These are phyloP conservation scores for Zeus faber DNA, from an alignment of 2,113 vertebrate species.

Conservation along the genomic window DNA sequence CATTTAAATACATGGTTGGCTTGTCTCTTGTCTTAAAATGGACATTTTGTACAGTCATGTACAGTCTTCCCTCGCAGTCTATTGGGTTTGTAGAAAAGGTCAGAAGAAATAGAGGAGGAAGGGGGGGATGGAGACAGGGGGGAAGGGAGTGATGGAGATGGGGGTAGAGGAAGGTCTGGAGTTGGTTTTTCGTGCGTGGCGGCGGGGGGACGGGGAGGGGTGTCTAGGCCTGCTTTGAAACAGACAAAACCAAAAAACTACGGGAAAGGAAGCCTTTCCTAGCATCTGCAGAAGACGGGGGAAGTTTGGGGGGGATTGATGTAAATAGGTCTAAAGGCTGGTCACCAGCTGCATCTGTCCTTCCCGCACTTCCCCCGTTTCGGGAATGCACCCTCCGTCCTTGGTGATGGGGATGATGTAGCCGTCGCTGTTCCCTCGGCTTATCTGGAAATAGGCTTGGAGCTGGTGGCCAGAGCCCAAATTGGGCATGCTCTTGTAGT, in stretches of 20 bases:
- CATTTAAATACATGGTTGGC: conserved; percentile 86
- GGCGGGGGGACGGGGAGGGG: conserved; percentile 42
- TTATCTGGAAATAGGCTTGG: conserved; percentile 97
- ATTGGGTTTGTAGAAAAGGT: conserved; percentile 48
- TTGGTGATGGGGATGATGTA: conserved; percentile 96
- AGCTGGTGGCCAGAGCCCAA: conserved; percentile 90
- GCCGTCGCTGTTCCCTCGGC: conserved; percentile 90
- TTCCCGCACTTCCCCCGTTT: conserved; percentile 97
- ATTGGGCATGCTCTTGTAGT: conserved; percentile 99
- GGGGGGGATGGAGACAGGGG: conserved; percentile 24
- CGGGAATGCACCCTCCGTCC: conserved; percentile 86
- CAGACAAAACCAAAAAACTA: background rate
- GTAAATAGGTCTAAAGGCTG: conserved; percentile 91
- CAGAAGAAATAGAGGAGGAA: conserved; percentile 2
- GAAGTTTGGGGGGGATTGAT: conserved; percentile 44
- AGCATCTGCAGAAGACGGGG: conserved; percentile 13
- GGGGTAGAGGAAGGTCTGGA: background rate
- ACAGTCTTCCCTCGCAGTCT: conserved; percentile 80
- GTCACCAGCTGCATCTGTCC: conserved; percentile 99
- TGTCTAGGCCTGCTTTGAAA: conserved; percentile 34
- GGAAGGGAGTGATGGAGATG: conserved; percentile 24
- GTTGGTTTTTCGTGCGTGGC: conserved; percentile 26
- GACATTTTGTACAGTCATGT: conserved; percentile 93
- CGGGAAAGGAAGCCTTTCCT: conserved; percentile 16
- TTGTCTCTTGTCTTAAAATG: conserved; percentile 92